Conservation (phyloP, 2,888 invertebrate species). For the Troides helena region DNA sequence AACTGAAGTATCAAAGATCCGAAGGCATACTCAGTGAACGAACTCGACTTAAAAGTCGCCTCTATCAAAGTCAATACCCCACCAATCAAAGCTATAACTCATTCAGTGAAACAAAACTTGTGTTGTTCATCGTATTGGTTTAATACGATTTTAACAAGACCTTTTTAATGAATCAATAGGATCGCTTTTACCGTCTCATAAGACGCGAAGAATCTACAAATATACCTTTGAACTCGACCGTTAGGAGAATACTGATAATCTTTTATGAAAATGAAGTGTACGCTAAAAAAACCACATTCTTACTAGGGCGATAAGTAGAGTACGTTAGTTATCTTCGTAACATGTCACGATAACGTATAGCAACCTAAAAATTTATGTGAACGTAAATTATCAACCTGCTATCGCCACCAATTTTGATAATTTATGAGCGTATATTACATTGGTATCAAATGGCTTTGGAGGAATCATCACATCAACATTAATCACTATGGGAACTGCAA, state of each 20-base stretch:
- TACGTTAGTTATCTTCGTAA: constrained; percentile 4
- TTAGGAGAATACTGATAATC: too few relatives aligned
- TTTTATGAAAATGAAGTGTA: neutral
- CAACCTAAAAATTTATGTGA: neutral
- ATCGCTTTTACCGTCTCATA: too few relatives aligned
- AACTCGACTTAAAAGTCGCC: constrained; percentile 3
- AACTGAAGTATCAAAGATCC: constrained; percentile 16
- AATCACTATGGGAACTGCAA: neutral
- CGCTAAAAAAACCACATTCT: neutral
- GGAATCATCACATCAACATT: neutral
- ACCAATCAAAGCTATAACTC: neutral
- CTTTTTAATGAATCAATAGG: too few relatives aligned
- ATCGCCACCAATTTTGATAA: neutral
- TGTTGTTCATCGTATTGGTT: too few relatives aligned
- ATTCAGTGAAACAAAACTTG: neutral
- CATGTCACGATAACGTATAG: constrained; percentile 13
- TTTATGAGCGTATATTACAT: neutral
- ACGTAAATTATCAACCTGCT: neutral
- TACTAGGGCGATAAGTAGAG: constrained; percentile 4
- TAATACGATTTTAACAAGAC: too few relatives aligned
- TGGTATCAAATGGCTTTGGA: neutral
- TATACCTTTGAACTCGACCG: too few relatives aligned
- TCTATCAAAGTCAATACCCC: constrained; percentile 2
- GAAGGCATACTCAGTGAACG: constrained; percentile 11
- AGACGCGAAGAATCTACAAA: neutral